A percentile compares a stretch with the other conserved stretches of the same genome.
phyloP scores from a whole-genome alignment of 2,797 vertebrate genomes.

The Xerus rutilus region DNA sequence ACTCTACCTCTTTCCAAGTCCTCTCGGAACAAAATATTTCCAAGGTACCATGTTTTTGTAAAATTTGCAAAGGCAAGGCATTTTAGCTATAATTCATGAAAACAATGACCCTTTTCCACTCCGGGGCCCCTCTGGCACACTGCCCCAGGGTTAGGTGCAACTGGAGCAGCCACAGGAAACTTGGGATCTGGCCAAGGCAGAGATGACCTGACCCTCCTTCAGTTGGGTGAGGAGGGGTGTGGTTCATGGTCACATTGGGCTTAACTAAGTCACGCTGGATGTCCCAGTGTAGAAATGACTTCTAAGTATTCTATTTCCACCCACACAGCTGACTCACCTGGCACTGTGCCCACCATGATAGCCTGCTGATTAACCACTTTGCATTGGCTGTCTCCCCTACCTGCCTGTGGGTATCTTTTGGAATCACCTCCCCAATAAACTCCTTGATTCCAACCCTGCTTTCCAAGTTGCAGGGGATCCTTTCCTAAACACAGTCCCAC shows the following conservation, averaged over 20 bases:
- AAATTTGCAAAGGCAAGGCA: not conserved
- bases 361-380: not conserved
- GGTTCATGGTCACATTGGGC: not conserved
- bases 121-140: rapidly evolving
- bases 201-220: not conserved
- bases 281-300: not conserved
- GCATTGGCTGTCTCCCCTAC: not conserved
- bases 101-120: not conserved
- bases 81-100: not conserved
- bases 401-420: not conserved
- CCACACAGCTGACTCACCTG: slow-evolving; percentile 1
- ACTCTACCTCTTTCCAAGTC: not conserved
- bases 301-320: not conserved
- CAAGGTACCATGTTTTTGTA: not conserved
- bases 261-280: not conserved
- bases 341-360: not conserved
- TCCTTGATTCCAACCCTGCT: not conserved
- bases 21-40: not conserved
- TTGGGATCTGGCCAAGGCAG: not conserved
- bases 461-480: not conserved
- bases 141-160: no score
- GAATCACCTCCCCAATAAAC: not conserved
- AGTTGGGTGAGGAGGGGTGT: not conserved
- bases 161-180: not conserved
- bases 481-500: not conserved